Conservation (phyloP, 2,888 invertebrate species). For the Eutolmus rufibarbis region DNA sequence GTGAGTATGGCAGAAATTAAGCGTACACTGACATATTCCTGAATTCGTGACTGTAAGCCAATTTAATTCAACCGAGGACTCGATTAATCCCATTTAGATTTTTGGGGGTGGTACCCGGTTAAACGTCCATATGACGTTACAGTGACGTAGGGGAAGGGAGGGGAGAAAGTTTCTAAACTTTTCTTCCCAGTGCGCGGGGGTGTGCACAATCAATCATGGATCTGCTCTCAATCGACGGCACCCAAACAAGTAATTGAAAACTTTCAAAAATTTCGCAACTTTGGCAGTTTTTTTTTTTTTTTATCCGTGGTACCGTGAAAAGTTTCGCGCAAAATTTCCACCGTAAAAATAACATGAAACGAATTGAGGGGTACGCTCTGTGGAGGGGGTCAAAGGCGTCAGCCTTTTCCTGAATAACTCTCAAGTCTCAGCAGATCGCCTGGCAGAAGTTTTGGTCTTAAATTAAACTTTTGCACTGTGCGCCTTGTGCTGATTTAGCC, state of each 20-base stretch:
- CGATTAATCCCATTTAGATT: not conserved
- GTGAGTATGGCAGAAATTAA: not conserved
- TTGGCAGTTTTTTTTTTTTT: not conserved
- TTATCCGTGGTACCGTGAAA: not conserved
- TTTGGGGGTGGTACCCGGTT: not conserved
- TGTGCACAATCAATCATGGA: not conserved
- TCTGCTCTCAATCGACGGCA: not conserved
- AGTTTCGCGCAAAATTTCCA: not conserved
- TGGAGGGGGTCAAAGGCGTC: not conserved
- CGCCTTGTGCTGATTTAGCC: not conserved
- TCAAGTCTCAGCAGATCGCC: not conserved
- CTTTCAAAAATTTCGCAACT: not conserved
- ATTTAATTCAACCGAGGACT: not conserved
- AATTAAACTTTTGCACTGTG: not conserved
- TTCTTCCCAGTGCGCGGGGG: not conserved
- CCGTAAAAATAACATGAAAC: not conserved
- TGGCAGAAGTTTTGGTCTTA: not conserved
- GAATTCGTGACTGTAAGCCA: constrained; percentile 3
- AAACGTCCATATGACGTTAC: not conserved
- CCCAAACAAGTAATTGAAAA: not conserved
- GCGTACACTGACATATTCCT: not conserved
- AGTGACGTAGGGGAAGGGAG: not conserved
- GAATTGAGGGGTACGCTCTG: not conserved
- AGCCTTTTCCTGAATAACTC: not conserved
- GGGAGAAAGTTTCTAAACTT: not conserved